phyloP scores from a whole-genome alignment of 2,113 vertebrate species.

The Dolichotis patagonum region DNA sequence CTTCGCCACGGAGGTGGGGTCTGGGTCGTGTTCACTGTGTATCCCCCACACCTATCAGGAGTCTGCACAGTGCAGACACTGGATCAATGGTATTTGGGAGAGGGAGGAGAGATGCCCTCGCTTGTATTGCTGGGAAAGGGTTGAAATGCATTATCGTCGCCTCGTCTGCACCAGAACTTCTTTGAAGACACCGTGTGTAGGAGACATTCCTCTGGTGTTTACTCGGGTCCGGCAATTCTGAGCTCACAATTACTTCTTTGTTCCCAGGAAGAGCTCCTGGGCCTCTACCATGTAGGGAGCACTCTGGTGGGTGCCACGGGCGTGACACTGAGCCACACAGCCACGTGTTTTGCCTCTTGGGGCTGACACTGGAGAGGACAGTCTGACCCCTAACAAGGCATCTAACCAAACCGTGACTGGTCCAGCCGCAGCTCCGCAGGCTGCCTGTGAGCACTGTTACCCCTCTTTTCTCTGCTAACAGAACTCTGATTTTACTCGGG shows the following conservation, averaged over 20 bases:
- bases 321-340: background rate
- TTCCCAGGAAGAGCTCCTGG: constrained; percentile 1
- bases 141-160: background rate
- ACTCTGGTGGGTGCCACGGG: background rate
- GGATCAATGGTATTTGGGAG: background rate
- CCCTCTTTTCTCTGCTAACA: background rate
- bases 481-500: background rate
- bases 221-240: background rate
- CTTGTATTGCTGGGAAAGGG: background rate
- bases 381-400: background rate
- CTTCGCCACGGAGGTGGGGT: background rate
- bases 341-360: background rate
- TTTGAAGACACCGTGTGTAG: background rate
- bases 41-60: background rate
- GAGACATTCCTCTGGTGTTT: constrained; percentile 47
- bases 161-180: background rate
- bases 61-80: background rate
- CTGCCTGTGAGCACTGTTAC: background rate
- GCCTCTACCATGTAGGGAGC: background rate
- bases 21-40: background rate
- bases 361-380: background rate
- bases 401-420: background rate
- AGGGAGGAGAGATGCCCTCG: background rate
- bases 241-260: background rate
- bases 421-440: background rate